Base-by-base conservation (phyloP, 2,113 vertebrate genomes). In the Oxyura jamaicensis region DNA sequence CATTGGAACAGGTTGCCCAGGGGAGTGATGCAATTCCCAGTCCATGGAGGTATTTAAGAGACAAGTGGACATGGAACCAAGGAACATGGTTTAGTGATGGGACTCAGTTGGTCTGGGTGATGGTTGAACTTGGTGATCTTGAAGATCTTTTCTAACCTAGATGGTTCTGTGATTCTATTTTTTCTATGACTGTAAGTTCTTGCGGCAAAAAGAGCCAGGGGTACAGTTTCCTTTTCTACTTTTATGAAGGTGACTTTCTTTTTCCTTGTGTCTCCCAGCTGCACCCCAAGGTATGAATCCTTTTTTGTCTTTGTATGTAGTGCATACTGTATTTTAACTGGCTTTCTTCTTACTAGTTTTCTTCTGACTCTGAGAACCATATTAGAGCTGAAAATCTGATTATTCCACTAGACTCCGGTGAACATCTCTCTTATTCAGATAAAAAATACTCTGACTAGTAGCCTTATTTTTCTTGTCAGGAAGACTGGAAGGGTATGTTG, bases 361-460 rank as follows among this genome's bases (percentile, higher is more conserved):
- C 44, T 67, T 90, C 26, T 73, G 81, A 29, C 29, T 89, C 74
- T 50, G 75, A 86, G 66, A 28, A 69, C 66, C 29, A 20, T 63
- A 35, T 68, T 72, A 52, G 80, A 76, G 53, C 36, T 95, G 63
- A 78, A 94, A 88, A 86, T 83, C n/a, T 39, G 78, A 90, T 93
- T 84, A 79, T 96, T 95, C 62, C 82, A 65, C 55, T 59, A 76
- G 55, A 58, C 53, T 85, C 13, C 41, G 78, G 85, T 4, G 3
- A 59, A 33, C 17, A 53, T 11, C 15, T 63, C 65, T 91, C 33
- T 90, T 73, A 82, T 23, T 81, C 68, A 91, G 66, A 87, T 78
- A 66, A 82, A 82, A 82, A 91, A 65, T 71, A 48, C n/a, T 88
- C 44, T 52, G 46, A 63, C 79, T 67, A 50, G n/a, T 83, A 82